These are phyloP conservation scores for Mythimna vitellina DNA, from an alignment of 2,888 invertebrate species.

Conservation along the genomic window DNA sequence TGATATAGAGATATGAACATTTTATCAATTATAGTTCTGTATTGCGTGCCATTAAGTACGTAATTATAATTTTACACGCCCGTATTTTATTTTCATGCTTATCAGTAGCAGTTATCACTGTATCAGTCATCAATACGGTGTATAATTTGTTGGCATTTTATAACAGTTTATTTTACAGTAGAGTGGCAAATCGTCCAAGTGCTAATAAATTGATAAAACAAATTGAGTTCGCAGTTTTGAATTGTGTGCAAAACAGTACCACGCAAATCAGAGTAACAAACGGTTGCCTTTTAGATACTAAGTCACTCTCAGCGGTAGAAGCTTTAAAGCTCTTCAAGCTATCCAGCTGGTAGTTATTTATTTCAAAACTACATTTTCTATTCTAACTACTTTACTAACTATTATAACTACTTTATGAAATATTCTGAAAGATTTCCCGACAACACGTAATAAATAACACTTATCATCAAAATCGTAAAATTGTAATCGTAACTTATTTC, in stretches of 20 bases:
- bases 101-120: slow-evolving; percentile 31
- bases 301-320: background rate
- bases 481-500: slow-evolving; percentile 2
- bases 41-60: slow-evolving; percentile 3
- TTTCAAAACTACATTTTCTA: background rate
- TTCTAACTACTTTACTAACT: no score
- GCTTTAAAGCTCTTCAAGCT: background rate
- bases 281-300: background rate
- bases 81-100: slow-evolving; percentile 25
- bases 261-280: slow-evolving; percentile 10
- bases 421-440: no score
- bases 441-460: background rate
- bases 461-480: background rate
- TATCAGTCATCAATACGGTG: slow-evolving; percentile 8
- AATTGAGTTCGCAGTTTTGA: slow-evolving; percentile 11
- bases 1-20: slow-evolving; percentile 1
- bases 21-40: slow-evolving; percentile 26
- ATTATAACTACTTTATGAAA: no score
- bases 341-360: background rate
- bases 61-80: slow-evolving; percentile 3
- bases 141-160: slow-evolving; percentile 16
- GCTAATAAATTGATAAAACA: slow-evolving; percentile 15
- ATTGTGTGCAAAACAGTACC: slow-evolving; percentile 11
- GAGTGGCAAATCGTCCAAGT: slow-evolving; percentile 9
- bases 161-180: slow-evolving; percentile 10